Evolutionary conservation across 2,113 vertebrate species (phyloP).

Genomic region (Pangasianodon hypophthalmus): DNA sequence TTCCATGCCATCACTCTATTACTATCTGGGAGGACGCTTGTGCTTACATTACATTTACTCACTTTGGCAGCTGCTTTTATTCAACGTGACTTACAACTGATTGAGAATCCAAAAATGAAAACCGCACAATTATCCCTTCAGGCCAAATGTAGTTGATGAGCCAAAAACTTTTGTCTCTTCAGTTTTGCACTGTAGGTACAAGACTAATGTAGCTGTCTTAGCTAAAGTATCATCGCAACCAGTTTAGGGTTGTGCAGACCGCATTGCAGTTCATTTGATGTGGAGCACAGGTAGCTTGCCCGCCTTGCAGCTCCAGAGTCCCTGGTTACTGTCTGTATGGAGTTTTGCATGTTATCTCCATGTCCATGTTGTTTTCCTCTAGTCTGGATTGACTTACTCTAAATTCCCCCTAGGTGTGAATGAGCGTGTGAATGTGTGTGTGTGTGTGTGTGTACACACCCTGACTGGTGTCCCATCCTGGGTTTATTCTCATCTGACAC

Average conservation of each 20-base stretch:
- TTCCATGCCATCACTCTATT: background rate
- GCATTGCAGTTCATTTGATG: background rate
- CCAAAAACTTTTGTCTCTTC: background rate
- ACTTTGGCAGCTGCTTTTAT: background rate
- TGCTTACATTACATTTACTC: background rate
- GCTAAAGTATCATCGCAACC: background rate
- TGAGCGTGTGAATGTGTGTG: constrained; percentile 4
- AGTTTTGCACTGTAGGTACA: background rate
- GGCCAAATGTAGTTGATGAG: background rate
- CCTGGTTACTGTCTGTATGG: background rate
- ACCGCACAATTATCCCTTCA: background rate
- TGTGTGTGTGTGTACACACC: background rate
- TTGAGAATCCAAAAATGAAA: background rate
- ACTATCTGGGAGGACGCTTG: constrained; percentile 11
- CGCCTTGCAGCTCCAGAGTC: background rate
- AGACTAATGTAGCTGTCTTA: background rate
- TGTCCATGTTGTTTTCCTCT: background rate
- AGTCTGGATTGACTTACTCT: background rate
- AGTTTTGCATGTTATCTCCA: background rate
- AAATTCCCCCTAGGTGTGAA: background rate
- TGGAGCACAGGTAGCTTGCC: background rate
- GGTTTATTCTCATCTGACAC: background rate
- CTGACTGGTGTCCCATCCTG: background rate
- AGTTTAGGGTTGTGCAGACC: background rate
- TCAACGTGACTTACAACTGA: background rate